Percentiles rank a stretch among this genome's conserved stretches.
phyloP scores from a whole-genome alignment of 2,888 invertebrate genomes.

The Listrodromus nycthemerus region DNA sequence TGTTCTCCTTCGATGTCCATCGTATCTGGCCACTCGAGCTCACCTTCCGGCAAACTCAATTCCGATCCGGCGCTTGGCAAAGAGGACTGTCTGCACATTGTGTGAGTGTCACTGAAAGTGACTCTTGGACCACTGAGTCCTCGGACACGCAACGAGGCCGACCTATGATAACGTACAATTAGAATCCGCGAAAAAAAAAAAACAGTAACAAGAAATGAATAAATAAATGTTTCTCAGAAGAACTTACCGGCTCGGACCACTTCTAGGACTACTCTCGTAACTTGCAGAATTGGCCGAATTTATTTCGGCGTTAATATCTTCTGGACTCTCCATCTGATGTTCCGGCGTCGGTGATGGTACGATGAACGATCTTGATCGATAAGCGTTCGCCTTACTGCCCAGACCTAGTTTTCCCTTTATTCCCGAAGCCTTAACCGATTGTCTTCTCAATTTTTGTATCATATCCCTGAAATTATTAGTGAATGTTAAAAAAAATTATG shows the following conservation, averaged over 20 bases:
- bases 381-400: slow-evolving; percentile 87
- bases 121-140: slow-evolving; percentile 86
- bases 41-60: slow-evolving; percentile 87
- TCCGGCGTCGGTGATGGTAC: slow-evolving; percentile 89
- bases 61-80: slow-evolving; percentile 91
- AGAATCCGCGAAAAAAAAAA: slow-evolving; percentile 1
- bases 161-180: slow-evolving; percentile 82
- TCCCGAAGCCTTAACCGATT: slow-evolving; percentile 92
- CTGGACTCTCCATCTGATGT: slow-evolving; percentile 86
- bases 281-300: slow-evolving; percentile 86
- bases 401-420: slow-evolving; percentile 92
- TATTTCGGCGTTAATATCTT: slow-evolving; percentile 80
- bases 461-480: slow-evolving; percentile 89
- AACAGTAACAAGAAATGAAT: not conserved
- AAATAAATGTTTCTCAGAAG: not conserved
- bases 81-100: slow-evolving; percentile 90
- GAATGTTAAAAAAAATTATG: slow-evolving; percentile 23
- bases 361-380: slow-evolving; percentile 92
- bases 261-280: slow-evolving; percentile 90
- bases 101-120: slow-evolving; percentile 87
- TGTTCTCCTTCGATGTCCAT: slow-evolving; percentile 88
- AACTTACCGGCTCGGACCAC: slow-evolving; percentile 87
- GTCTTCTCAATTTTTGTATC: slow-evolving; percentile 94
- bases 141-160: slow-evolving; percentile 88
- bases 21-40: slow-evolving; percentile 87